Evolutionary conservation across 2,113 vertebrate species (phyloP).

Genomic region (Alligator sinensis): DNA sequence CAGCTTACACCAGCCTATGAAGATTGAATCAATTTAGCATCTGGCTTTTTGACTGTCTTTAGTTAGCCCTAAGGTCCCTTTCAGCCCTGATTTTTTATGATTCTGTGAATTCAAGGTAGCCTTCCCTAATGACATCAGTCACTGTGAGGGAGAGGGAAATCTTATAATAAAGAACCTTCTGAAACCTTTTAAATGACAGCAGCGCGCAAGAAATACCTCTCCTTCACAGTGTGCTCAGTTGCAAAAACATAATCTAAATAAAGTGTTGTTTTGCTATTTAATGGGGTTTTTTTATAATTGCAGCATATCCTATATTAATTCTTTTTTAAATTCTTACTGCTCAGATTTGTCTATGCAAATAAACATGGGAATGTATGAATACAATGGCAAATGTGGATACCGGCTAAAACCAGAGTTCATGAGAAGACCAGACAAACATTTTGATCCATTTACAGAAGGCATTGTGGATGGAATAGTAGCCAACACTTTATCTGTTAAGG

Average conservation of each 20-base stretch:
- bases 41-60: too few relatives aligned
- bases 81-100: too few relatives aligned
- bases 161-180: neutral
- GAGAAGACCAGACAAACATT: slow-evolving; percentile 96
- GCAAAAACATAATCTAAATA: neutral
- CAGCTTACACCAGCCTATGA: too few relatives aligned
- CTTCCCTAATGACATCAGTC: too few relatives aligned
- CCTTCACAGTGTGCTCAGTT: neutral
- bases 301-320: neutral
- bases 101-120: too few relatives aligned
- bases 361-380: slow-evolving; percentile 98
- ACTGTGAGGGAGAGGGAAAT: neutral
- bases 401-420: slow-evolving; percentile 97
- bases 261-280: neutral
- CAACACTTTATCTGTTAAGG: slow-evolving; percentile 98
- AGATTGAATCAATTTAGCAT: too few relatives aligned
- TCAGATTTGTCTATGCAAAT: slow-evolving; percentile 98
- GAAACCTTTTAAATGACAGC: neutral
- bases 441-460: slow-evolving; percentile 95
- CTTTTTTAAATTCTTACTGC: neutral
- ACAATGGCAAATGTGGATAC: slow-evolving; percentile 96
- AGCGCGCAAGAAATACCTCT: neutral
- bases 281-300: neutral
- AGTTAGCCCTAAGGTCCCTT: too few relatives aligned
- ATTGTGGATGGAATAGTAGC: slow-evolving; percentile 98